A percentile compares a stretch with the other conserved stretches of the same genome.
Conservation (phyloP, 2,888 invertebrate species). For the Chamaedrilus cognettii region DNA sequence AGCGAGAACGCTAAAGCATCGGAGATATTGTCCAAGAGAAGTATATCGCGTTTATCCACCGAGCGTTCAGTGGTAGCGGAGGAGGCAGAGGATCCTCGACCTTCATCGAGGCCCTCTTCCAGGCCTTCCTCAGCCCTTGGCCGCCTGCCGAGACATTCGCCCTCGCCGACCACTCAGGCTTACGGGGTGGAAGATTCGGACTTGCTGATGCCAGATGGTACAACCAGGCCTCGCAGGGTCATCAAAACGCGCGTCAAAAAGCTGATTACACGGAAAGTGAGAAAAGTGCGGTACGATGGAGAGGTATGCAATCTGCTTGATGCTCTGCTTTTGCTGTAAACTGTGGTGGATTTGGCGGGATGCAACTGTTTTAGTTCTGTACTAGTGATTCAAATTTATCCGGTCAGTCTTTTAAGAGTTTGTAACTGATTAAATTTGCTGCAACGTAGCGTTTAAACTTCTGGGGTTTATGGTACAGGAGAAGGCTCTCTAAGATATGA, state of each 20-base stretch:
- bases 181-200: neutral
- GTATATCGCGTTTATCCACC: neutral
- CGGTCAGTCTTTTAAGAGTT: too few relatives aligned
- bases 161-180: neutral
- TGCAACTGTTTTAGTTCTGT: too few relatives aligned
- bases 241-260: slow-evolving; percentile 23
- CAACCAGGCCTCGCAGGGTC: slow-evolving; percentile 32
- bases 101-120: neutral
- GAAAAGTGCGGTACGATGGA: slow-evolving; percentile 36
- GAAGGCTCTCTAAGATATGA: too few relatives aligned
- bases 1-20: too few relatives aligned
- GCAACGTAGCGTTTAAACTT: too few relatives aligned
- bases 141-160: neutral
- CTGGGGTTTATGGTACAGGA: too few relatives aligned
- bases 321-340: too few relatives aligned
- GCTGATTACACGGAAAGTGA: slow-evolving; percentile 27
- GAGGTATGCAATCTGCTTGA: too few relatives aligned
- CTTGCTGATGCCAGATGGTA: neutral
- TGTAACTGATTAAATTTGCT: too few relatives aligned
- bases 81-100: neutral
- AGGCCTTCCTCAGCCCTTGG: slow-evolving; percentile 5
- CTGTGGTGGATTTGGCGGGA: too few relatives aligned
- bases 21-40: neutral
- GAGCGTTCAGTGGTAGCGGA: neutral
- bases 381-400: too few relatives aligned